A percentile compares a stretch with the other conserved stretches of the same genome.
Conservation (phyloP, 2,888 invertebrate species). For the Philaethria dido region DNA sequence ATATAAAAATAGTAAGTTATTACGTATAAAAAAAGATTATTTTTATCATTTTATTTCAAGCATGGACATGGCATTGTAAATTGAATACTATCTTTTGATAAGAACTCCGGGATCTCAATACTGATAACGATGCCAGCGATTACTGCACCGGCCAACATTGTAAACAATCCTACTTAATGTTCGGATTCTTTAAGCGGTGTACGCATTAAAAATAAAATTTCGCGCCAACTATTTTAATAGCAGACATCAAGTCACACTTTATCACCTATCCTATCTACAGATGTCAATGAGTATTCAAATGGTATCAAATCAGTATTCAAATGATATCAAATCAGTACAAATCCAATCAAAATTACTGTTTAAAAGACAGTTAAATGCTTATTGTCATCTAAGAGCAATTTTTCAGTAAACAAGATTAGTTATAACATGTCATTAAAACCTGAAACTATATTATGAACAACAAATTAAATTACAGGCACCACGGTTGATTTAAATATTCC, state of each 20-base stretch:
- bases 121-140: conserved; percentile 34
- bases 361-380: background rate
- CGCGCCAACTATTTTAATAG: conserved; percentile 3
- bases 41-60: conserved; percentile 34
- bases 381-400: background rate
- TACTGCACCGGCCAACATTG: background rate
- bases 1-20: background rate
- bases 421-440: background rate
- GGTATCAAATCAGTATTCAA: background rate
- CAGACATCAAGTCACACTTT: background rate
- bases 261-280: background rate
- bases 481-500: background rate
- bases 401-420: background rate
- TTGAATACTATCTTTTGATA: conserved; percentile 38
- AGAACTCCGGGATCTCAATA: conserved; percentile 24
- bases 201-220: background rate
- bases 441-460: background rate
- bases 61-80: conserved; percentile 30
- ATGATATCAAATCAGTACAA: background rate
- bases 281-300: background rate
- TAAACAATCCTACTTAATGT: background rate
- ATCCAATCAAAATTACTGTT: background rate
- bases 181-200: background rate
- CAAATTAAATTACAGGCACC: background rate
- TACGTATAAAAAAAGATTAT: conserved; percentile 19